Conservation (phyloP, 92 coral and sea anemone genomes). For the Isaurus tuberculatus region DNA sequence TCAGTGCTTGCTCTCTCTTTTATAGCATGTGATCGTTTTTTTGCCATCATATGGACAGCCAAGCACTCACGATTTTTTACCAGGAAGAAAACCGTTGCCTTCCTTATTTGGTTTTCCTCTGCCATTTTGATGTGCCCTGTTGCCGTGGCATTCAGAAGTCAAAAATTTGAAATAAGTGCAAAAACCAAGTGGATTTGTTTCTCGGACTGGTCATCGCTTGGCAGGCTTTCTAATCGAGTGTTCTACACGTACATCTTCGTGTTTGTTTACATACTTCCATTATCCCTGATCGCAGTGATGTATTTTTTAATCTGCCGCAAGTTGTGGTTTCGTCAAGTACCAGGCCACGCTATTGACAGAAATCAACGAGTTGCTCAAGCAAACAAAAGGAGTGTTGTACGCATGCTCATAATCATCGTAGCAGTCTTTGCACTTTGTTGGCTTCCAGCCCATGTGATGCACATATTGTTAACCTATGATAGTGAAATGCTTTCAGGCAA, state of each 20-base stretch:
- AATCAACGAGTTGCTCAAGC: slow-evolving; percentile 42
- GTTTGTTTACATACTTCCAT: slow-evolving; percentile 11
- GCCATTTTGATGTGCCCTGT: slow-evolving; percentile 31
- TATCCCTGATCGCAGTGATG: not conserved
- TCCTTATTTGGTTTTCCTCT: slow-evolving; percentile 25
- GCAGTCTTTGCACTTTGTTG: slow-evolving; percentile 36
- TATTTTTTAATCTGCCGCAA: slow-evolving; percentile 39
- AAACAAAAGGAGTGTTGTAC: slow-evolving; percentile 32
- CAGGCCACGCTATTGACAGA: slow-evolving; percentile 39
- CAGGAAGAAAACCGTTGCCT: slow-evolving; percentile 29
- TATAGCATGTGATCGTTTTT: slow-evolving; percentile 40
- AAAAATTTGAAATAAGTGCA: not conserved
- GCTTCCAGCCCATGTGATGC: slow-evolving; percentile 43
- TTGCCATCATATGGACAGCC: slow-evolving; percentile 30
- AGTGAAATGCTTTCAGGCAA: not conserved
- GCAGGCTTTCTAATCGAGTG: not conserved
- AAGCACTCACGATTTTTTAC: slow-evolving; percentile 21
- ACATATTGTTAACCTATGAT: slow-evolving; percentile 8
- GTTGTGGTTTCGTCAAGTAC: slow-evolving; percentile 41
- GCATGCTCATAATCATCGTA: slow-evolving; percentile 43
- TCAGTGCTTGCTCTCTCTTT: slow-evolving; percentile 31
- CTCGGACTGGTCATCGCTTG: slow-evolving; percentile 1
- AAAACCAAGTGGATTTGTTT: not conserved
- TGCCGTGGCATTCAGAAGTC: not conserved
- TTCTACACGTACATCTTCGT: slow-evolving; percentile 20